Evolutionary conservation across 2,888 invertebrate species (phyloP), one percentile per base, ranked within the genome.

Genomic region (Mesochorus sp.): DNA sequence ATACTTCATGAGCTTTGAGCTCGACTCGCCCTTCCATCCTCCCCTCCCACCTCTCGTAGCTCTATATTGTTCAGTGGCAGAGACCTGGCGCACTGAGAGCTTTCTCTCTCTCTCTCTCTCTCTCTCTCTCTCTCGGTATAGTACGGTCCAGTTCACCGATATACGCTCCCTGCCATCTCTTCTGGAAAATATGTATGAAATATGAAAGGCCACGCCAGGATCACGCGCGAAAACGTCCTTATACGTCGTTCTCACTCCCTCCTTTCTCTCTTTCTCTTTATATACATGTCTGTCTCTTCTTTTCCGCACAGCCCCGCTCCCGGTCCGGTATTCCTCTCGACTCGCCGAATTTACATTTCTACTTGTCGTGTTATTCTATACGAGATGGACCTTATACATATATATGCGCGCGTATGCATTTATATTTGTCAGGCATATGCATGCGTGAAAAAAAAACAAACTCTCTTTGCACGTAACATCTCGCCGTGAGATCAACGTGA

Each of bases 141-240:
- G 57, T 42, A 64, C 51, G 53, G 75, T 75, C 42, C 75, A 61
- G 64, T 44, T 31, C 28, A 61, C 66, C 79, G 39, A 71, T 71
- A 75, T 70, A 39, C 44, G 53, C 26, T 62, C 26, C 31, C 34
- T 37, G 37, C 39, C 55, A 62, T 59, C 70, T 61, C 75, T 75
- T 71, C 59, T 61, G 66, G 71, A 71, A 74, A 79, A 75, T 79
- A 67, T 75, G 71, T 79, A 71, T 79, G 79, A 67, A 71, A 79
- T 79, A 75, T 79, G 79, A 75, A 75, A 78, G 66, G 71, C 61
- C 62, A 39, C 19, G 51, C 61, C 17, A 61, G 75, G 71, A 71
- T 68, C 75, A 71, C 61, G 66, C 44, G 61, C 71, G 37, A 59
- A 34, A 78, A 64, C 70, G 66, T 79, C 74, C 66, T 79, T 71